Evolutionary conservation across 2,888 invertebrate genomes (phyloP), one percentile per base, ranked within the genome.

Genomic region (Chaetogeoica ovagalla): DNA sequence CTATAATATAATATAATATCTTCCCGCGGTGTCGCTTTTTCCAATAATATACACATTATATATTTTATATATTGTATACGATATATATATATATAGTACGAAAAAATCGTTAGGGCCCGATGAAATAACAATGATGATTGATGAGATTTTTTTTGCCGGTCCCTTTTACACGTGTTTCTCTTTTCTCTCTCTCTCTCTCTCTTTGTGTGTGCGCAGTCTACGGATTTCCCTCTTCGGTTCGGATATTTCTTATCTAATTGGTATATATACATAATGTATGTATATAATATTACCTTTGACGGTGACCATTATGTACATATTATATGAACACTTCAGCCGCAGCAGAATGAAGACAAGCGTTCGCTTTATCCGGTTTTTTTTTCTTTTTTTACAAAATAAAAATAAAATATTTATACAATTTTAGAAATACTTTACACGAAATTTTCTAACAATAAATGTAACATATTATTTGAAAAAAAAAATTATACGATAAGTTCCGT

Each of bases 71-170:
- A 30, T 30, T 30, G 39, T 52, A 52, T 17, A 52, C 52, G 30
- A n/a, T 63, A 37, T 37, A 4, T 30, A 30, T 30, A 30, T 30
- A 30, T 30, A 30, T 30, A 30, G 30, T 30, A 30, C 30, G 30
- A 30, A 30, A 62, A 48, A 79, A 70, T 79, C 77, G 77, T 79
- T 79, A 79, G 62, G 77, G 63, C 55, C 77, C 62, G 77, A 79
- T 71, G 77, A 79, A 79, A 79, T 62, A 79, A 79, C 70, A 71
- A 79, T 79, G 77, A 79, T 79, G 77, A 79, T 79, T 71, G 77
- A 79, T 79, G 77, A 62, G 70, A 19, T 70, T 79, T 79, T 30
- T 30, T 79, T 63, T 9, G 48, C 63, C 70, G 63, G 77, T 70
- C 70, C 77, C 70, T 63, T 30, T 70, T 70, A 69, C 63, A 79